Percentiles rank a stretch among this genome's conserved stretches.
phyloP scores from a whole-genome alignment of 2,888 invertebrate species.

The Dicyrtoma fusca region DNA sequence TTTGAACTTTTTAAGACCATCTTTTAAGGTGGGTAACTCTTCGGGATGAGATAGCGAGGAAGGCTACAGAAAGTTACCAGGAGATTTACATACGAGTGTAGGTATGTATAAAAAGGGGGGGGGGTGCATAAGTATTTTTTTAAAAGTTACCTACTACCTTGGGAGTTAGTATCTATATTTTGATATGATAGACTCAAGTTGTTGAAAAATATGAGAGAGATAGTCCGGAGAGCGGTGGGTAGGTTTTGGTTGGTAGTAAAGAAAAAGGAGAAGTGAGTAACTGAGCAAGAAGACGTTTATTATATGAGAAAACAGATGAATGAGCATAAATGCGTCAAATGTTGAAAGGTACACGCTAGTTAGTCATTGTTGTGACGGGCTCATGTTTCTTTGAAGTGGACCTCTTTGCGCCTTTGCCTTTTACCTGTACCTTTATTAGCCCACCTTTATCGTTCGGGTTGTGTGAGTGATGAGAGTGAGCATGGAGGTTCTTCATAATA shows the following conservation, averaged over 20 bases:
- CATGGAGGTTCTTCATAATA: not conserved
- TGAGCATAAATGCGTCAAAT: constrained; percentile 34
- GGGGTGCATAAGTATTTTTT: not conserved
- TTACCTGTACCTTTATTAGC: not conserved
- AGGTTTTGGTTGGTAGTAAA: not conserved
- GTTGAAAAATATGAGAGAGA: constrained; percentile 4
- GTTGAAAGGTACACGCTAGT: constrained; percentile 35
- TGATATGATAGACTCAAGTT: not conserved
- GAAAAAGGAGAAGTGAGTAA: too few relatives aligned
- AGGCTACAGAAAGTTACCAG: too few relatives aligned
- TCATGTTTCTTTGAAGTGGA: constrained; percentile 40
- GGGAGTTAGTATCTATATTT: not conserved
- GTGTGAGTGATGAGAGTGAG: not conserved
- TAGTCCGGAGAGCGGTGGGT: not conserved
- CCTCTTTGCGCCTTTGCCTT: constrained; percentile 15
- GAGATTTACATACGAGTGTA: too few relatives aligned
- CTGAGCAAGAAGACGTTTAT: not conserved
- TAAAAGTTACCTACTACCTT: not conserved
- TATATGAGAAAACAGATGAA: constrained; percentile 15
- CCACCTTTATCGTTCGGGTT: constrained; percentile 13
- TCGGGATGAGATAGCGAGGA: too few relatives aligned
- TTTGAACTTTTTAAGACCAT: too few relatives aligned
- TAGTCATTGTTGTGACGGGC: constrained; percentile 40
- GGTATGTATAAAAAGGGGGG: not conserved
- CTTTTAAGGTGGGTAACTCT: too few relatives aligned